These are phyloP conservation scores for Hyaena hyaena DNA, from an alignment of 2,113 vertebrate genomes.

Conservation along the genomic window DNA sequence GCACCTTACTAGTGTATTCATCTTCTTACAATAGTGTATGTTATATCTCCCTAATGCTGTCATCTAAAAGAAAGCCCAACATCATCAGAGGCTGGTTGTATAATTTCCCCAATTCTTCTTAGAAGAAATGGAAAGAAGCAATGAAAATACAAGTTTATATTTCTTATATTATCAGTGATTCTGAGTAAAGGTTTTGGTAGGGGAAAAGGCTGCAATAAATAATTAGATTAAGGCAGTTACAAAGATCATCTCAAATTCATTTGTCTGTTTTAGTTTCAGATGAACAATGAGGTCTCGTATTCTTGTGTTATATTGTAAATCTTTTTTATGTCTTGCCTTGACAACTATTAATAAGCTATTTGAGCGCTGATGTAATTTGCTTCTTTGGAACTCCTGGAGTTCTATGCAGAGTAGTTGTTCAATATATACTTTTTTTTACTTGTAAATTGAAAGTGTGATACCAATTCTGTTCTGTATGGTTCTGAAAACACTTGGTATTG, in stretches of 20 bases:
- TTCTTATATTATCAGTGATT: background rate
- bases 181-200: background rate
- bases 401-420: background rate
- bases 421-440: background rate
- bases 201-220: background rate
- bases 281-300: background rate
- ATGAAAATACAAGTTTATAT: background rate
- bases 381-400: background rate
- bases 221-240: background rate
- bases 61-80: background rate
- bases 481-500: constrained; percentile 4
- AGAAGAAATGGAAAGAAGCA: background rate
- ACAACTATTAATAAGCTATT: background rate
- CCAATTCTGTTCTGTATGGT: background rate
- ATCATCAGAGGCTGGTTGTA: background rate
- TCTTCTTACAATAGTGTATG: background rate
- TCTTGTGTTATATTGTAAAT: background rate
- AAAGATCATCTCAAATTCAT: background rate
- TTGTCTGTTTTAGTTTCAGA: background rate
- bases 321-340: background rate
- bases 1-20: background rate
- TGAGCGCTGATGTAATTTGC: background rate
- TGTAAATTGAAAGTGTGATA: background rate
- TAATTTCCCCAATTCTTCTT: background rate
- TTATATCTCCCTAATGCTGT: background rate